Conservation (phyloP, 2,888 invertebrate genomes). For the Cosmorhoe ocellata region DNA sequence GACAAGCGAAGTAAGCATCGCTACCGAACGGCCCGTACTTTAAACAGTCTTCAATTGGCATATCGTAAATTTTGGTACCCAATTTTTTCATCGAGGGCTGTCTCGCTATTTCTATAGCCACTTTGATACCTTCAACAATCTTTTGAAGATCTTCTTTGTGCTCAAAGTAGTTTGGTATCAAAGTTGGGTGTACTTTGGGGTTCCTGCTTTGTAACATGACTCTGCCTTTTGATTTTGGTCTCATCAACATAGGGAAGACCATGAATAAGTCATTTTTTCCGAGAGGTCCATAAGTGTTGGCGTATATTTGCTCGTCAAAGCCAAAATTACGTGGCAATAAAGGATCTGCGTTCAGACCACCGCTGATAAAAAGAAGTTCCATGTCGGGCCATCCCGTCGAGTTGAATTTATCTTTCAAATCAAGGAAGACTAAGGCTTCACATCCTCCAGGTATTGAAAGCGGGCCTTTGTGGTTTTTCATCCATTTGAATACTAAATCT, state of each 20-base stretch:
- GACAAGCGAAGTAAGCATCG: conserved; percentile 87
- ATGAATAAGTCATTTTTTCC: conserved; percentile 70
- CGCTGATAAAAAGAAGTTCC: conserved; percentile 83
- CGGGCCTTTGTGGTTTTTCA: conserved; percentile 78
- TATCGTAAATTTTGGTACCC: conserved; percentile 82
- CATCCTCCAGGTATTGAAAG: conserved; percentile 85
- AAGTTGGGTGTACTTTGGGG: conserved; percentile 87
- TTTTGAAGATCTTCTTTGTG: conserved; percentile 83
- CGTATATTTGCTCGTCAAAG: conserved; percentile 71
- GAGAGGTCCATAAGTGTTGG: conserved; percentile 64
- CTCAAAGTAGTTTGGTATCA: conserved; percentile 91
- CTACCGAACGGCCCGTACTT: conserved; percentile 79
- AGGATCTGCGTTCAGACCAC: conserved; percentile 77
- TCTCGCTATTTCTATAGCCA: conserved; percentile 80
- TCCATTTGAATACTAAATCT: conserved; percentile 77
- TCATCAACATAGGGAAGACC: conserved; percentile 87
- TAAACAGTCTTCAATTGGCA: conserved; percentile 84
- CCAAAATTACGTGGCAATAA: conserved; percentile 77
- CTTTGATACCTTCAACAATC: conserved; percentile 84
- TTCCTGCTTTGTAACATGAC: conserved; percentile 86
- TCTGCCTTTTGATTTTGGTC: conserved; percentile 87
- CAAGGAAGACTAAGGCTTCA: conserved; percentile 85
- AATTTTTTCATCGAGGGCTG: conserved; percentile 83
- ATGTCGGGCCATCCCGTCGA: conserved; percentile 84
- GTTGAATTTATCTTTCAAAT: conserved; percentile 81